Base-by-base conservation (phyloP, 2,113 vertebrate species). In the Anser cygnoides region DNA sequence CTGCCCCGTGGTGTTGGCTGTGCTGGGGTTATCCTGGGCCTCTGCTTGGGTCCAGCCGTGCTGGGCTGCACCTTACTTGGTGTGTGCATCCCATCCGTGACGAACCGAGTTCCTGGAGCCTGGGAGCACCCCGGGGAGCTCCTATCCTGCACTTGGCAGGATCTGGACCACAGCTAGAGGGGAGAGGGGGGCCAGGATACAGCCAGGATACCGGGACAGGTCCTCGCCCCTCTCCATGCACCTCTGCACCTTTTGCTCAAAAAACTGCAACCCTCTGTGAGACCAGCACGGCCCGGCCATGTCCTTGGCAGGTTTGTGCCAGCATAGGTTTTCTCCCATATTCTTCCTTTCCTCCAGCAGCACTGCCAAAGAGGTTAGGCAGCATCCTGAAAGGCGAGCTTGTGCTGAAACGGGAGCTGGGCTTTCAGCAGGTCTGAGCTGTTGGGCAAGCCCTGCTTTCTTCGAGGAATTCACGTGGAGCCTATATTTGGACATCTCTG, bases 401-500 rank as follows among this genome's bases (percentile, higher is more conserved):
- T 0, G 5, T 68, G 74, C 70, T 13, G 65, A 29, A 65, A 50
- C 21, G 85, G 37, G 55, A 83, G 57, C 37, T 4, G 31, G 21
- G 50, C 33, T 84, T 41, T 29, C 1, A 4, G 6, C 37, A 10
- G 18, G 44, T 37, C 44, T 7, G 6, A 37, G 17, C 39, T 18
- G 23, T 16, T 43, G 46, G 29, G 72, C 63, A 28, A 66, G 52
- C 26, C 43, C 49, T 2, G 0, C 18, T 46, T 70, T 58, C 31
- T 39, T 13, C 0, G 4, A 25, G 71, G 70, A 61, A 68, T 72
- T 52, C 0, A 0, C 58, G 4, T 35, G 76, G 76, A 91, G 62
- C 21, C 71, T 74, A 6, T 75, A 58, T 96, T 94, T 93, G 90
- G 92, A 15, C n/a, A 81, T 65, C 62, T 74, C 71, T 88, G 62